These are phyloP conservation scores for Oncorhynchus tshawytscha DNA, from an alignment of 2,113 vertebrate genomes.

Conservation along the genomic window DNA sequence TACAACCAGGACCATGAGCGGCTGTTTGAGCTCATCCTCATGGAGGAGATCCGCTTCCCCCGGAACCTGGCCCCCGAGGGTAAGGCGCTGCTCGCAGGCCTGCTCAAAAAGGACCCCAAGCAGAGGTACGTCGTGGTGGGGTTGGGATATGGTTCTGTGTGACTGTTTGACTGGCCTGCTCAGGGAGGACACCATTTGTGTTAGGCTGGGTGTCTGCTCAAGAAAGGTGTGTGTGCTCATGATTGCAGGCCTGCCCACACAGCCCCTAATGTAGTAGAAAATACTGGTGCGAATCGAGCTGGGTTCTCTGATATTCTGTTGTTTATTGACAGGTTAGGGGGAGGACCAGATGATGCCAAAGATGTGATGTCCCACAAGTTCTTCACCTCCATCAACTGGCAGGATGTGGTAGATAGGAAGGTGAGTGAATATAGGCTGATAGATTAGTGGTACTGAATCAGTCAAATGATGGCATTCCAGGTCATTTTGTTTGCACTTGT, in stretches of 20 bases:
- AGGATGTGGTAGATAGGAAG: conserved; percentile 85
- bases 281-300: background rate
- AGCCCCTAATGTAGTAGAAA: background rate
- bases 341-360: conserved; percentile 82
- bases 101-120: conserved; percentile 89
- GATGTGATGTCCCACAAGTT: conserved; percentile 88
- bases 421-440: conserved; percentile 52
- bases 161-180: background rate
- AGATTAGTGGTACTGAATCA: background rate
- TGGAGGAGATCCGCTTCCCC: conserved; percentile 94
- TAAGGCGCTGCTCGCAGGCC: conserved; percentile 79
- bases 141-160: background rate
- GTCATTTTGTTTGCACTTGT: background rate
- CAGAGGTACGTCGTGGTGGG: conserved; percentile 70
- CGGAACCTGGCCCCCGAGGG: conserved; percentile 85
- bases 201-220: background rate
- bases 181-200: background rate
- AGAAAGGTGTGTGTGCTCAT: background rate
- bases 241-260: background rate
- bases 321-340: conserved; percentile 78
- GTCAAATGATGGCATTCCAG: background rate
- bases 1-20: conserved; percentile 94
- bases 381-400: conserved; percentile 82
- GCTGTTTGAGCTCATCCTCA: conserved; percentile 89
- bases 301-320: background rate